Conservation (phyloP, 2,888 invertebrate genomes). For the Thymelicus sylvestris region DNA sequence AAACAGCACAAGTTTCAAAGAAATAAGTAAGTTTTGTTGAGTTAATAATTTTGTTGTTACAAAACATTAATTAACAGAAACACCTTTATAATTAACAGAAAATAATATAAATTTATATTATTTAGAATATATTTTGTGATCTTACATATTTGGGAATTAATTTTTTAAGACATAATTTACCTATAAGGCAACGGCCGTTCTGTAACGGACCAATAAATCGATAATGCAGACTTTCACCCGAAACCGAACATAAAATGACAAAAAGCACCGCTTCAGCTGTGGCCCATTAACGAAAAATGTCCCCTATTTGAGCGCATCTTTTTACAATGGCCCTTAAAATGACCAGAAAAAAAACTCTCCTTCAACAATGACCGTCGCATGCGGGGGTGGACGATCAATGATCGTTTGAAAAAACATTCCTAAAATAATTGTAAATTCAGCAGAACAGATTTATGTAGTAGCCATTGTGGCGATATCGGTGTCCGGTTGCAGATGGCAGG, state of each 20-base stretch:
- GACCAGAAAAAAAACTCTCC: constrained; percentile 81
- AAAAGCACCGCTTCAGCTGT: constrained; percentile 65
- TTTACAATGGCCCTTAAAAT: constrained; percentile 78
- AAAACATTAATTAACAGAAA: no score
- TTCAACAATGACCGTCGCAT: constrained; percentile 65
- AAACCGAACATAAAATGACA: constrained; percentile 35
- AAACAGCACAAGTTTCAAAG: no score
- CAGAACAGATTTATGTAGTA: constrained; percentile 80
- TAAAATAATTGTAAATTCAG: constrained; percentile 79
- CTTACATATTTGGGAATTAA: no score
- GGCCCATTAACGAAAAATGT: constrained; percentile 69
- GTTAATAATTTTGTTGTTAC: no score
- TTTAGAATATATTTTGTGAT: no score
- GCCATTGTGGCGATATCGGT: constrained; percentile 76
- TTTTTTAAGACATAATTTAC: neutral
- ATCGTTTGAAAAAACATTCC: constrained; percentile 66
- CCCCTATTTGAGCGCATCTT: constrained; percentile 73
- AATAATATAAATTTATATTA: no score
- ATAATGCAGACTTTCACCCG: constrained; percentile 36
- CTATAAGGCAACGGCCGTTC: neutral
- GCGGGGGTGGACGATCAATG: constrained; percentile 82
- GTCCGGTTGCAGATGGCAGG: constrained; percentile 78
- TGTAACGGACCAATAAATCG: constrained; percentile 26
- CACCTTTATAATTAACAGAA: no score
- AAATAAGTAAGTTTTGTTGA: no score